These are phyloP conservation scores for Pipa parva DNA, from an alignment of 2,113 vertebrate species.

Conservation along the genomic window DNA sequence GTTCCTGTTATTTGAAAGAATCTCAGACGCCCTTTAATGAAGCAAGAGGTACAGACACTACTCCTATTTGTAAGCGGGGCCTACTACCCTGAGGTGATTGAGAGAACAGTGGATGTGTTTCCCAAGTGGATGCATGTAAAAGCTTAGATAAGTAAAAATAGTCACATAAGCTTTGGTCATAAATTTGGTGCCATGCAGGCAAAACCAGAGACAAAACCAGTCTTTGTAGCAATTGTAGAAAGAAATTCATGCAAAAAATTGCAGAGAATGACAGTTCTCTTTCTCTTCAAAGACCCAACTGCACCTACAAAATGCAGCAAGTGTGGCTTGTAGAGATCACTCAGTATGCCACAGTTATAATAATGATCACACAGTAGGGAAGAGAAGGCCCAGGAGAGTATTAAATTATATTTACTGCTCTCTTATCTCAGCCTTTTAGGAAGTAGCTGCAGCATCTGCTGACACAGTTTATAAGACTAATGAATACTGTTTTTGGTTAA, in stretches of 20 bases:
- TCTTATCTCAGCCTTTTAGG: conserved; percentile 39
- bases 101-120: too few species aligned
- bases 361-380: conserved; percentile 38
- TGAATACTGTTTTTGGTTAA: conserved; percentile 38
- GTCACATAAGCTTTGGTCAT: background rate
- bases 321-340: conserved; percentile 23
- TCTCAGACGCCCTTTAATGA: too few species aligned
- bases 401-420: conserved; percentile 43
- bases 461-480: conserved; percentile 42
- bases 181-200: conserved; percentile 12
- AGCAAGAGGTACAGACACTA: too few species aligned
- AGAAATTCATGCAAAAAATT: background rate
- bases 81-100: too few species aligned
- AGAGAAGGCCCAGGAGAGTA: conserved; percentile 33
- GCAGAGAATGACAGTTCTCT: background rate
- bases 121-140: background rate
- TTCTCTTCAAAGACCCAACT: conserved; percentile 14
- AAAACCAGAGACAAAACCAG: conserved; percentile 10
- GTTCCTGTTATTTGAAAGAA: too few species aligned
- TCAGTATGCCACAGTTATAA: conserved; percentile 34
- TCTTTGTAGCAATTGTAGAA: conserved; percentile 14
- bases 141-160: background rate
- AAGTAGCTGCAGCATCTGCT: conserved; percentile 38
- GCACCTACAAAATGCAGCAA: conserved; percentile 20
- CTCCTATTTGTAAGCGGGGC: too few species aligned